Base-by-base conservation (phyloP, 2,113 vertebrate species). In the Psilopsiagon aymara region DNA sequence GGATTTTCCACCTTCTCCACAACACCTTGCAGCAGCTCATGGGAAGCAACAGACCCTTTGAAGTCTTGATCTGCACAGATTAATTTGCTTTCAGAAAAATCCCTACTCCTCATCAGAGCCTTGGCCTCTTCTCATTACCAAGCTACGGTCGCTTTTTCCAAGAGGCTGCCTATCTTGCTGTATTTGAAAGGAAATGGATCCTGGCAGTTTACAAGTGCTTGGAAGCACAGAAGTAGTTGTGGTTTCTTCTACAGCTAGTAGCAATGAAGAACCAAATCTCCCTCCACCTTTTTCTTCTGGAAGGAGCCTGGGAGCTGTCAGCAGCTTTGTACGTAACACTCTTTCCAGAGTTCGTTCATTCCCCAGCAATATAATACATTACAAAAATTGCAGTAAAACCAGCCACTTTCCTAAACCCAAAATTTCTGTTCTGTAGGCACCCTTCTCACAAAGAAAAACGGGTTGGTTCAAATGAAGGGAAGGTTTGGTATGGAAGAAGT, bases 381-480 rank as follows among this genome's bases (percentile, higher is more conserved):
- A 11, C 2, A 7, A 64, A 71, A 85, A 29, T 0, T 2, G 31
- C 44, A 16, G 2, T 11, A 55, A 83, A 86, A 49, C 0, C 1
- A 28, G 31, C 1, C 15, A 2, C 59, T 24, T 33, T 9, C 33
- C 39, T 25, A 59, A 37, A 15, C 15, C 29, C 4, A 33, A 33
- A 51, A 37, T 15, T 41, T 62, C 53, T 47, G 15, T 3, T 63
- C n/a, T 13, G 8, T 1, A 68, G 14, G 7, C 8, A n/a, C 2
- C 4, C 2, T 49, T 70, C 33, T n/a, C 51, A 53, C n/a, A 1
- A 1, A 86, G 7, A 77, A 76, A 74, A 9, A 23, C n/a, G 44
- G 6, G 6, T 49, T 51, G 16, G 16, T 52, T 84, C 35, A 41
- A 81, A 93, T 2, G 0, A 6, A 0, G 0, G 39, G 7, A 43